Evolutionary conservation across 2,113 vertebrate genomes (phyloP).

Genomic region (Chaetura pelagica): DNA sequence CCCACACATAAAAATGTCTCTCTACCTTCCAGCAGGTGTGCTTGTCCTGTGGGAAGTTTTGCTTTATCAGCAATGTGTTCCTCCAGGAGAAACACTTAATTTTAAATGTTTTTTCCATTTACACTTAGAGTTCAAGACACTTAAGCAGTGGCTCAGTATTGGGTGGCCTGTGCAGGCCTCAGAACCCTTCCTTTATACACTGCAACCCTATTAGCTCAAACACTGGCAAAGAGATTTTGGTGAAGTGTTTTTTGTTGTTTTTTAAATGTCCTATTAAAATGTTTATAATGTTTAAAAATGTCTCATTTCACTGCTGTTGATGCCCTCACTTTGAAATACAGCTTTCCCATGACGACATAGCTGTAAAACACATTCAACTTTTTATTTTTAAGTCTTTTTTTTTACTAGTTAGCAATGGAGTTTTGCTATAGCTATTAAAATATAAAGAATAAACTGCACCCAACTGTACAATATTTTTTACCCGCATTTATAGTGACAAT

Average conservation of each 20-base stretch:
- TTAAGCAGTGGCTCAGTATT: constrained; percentile 44
- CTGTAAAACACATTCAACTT: constrained; percentile 58
- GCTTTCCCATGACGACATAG: constrained; percentile 62
- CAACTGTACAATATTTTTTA: constrained; percentile 66
- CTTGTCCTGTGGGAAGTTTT: constrained; percentile 50
- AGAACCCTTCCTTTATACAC: constrained; percentile 30
- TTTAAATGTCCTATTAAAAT: constrained; percentile 46
- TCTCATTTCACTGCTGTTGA: constrained; percentile 38
- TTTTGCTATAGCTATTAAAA: constrained; percentile 67
- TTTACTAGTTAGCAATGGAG: constrained; percentile 56
- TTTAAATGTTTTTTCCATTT: constrained; percentile 71
- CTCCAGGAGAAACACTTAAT: constrained; percentile 63
- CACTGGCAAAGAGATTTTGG: constrained; percentile 60
- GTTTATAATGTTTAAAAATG: constrained; percentile 60
- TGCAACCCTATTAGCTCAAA: constrained; percentile 47
- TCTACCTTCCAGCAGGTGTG: constrained; percentile 70
- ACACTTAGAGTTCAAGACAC: constrained; percentile 69
- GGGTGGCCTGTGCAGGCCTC: constrained; percentile 61
- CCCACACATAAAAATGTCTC: constrained; percentile 57
- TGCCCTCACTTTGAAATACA: constrained; percentile 61
- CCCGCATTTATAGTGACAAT: constrained; percentile 46
- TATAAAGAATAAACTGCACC: constrained; percentile 65
- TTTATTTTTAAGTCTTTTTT: background rate
- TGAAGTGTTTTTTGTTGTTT: background rate
- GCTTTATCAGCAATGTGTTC: constrained; percentile 66